Evolutionary conservation across 2,888 invertebrate species (phyloP).

Genomic region (Temnothorax rugatulus): DNA sequence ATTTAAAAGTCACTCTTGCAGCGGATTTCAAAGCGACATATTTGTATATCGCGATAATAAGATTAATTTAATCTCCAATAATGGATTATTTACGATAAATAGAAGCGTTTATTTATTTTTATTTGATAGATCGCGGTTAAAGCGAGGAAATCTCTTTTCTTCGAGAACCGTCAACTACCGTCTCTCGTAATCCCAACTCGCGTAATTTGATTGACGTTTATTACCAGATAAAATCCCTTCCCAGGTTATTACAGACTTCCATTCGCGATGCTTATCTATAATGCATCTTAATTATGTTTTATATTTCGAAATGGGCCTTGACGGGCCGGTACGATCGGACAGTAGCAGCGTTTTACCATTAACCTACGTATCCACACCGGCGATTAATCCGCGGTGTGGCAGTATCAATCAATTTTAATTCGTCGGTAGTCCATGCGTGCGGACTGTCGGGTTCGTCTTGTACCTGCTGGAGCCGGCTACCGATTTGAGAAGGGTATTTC

Average conservation of each 20-base stretch:
- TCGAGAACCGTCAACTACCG: constrained; percentile 43
- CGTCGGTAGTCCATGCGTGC: constrained; percentile 62
- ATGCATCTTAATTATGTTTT: constrained; percentile 55
- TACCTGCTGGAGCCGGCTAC: constrained; percentile 55
- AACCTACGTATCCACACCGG: constrained; percentile 31
- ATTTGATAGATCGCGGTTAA: background rate
- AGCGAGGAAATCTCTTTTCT: constrained; percentile 14
- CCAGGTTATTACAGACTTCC: constrained; percentile 48
- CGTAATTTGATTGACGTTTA: constrained; percentile 53
- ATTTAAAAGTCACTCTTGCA: constrained; percentile 61
- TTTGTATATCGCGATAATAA: background rate
- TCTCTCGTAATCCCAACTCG: constrained; percentile 35
- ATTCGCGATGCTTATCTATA: constrained; percentile 49
- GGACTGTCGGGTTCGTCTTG: constrained; percentile 26
- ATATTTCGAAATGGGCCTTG: constrained; percentile 30
- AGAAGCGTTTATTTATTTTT: background rate
- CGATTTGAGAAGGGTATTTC: constrained; percentile 55
- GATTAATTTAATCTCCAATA: constrained; percentile 1
- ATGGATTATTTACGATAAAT: background rate
- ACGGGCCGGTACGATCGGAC: constrained; percentile 30
- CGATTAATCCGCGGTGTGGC: constrained; percentile 42
- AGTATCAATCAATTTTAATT: constrained; percentile 76
- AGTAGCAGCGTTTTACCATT: constrained; percentile 55
- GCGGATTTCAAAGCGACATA: constrained; percentile 8
- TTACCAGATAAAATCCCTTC: constrained; percentile 48